Evolutionary conservation across 1,140 invertebrate genomes (phyloP), one percentile per base, ranked within the genome.

Genomic region (Eubasilissa regina): DNA sequence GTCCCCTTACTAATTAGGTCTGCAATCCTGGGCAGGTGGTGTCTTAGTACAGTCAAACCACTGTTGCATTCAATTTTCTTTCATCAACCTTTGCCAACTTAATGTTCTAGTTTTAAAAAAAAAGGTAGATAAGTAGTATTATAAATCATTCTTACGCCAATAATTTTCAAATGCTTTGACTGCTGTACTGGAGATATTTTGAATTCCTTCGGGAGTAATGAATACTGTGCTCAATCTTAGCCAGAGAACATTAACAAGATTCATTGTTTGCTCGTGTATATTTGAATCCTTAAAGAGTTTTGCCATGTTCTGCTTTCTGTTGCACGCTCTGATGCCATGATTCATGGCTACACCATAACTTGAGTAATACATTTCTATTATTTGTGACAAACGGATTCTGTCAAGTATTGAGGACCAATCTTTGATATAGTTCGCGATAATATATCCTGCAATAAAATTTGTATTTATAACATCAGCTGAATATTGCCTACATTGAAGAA

Each of bases 341-440:
- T 93, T 88, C 78, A 92, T 91, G 3, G 88, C 86, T 10, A 93
- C 85, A 3, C 92, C 93, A 78, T 89, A 88, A 64, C 90, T 87
- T 0, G 93, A 93, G 84, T 94, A 94, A 84, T 93, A 94, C 91
- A 93, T 93, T 56, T 93, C 91, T 7, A 94, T 84, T 17, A 94
- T 84, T 87, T 94, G 92, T 3, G 93, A 94, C 3, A 94, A 85
- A 51, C 91, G 86, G 15, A 92, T 85, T 13, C 87, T 89, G 10
- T 85, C 83, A 44, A 90, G 85, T 58, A 88, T 86, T 75, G 85
- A 85, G 11, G 87, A 82, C 91, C 91, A 93, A 56, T 85, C 83
- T 45, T 88, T 84, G 44, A 93, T 82, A 76, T 91, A 87, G 43
- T 86, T 87, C 0, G 91, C 89, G 75, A 94, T 85, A 75, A 93